These are phyloP conservation scores for Anabacerthia variegaticeps DNA, from an alignment of 2,797 vertebrate species.

Conservation along the genomic window DNA sequence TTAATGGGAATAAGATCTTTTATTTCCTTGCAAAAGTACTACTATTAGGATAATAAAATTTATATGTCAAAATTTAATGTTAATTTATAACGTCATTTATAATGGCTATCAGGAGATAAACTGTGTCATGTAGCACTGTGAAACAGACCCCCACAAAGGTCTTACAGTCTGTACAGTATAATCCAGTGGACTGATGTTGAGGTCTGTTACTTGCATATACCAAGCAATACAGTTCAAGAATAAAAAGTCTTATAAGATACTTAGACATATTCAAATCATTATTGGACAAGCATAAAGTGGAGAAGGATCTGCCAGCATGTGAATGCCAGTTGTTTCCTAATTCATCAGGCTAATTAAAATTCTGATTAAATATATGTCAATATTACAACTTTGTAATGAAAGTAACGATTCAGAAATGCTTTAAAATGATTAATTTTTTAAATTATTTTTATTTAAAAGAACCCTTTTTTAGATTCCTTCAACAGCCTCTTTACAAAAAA, in stretches of 20 bases:
- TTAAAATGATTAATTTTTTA: not conserved
- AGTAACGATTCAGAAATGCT: not conserved
- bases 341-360: not conserved
- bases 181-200: fast-evolving
- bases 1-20: not conserved
- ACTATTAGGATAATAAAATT: not conserved
- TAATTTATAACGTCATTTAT: not conserved
- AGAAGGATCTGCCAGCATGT: not conserved
- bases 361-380: not conserved
- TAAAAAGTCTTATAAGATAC: not conserved
- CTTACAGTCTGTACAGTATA: not conserved
- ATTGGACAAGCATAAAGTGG: not conserved
- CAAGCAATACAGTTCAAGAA: not conserved
- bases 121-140: not conserved
- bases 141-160: not conserved
- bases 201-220: not conserved
- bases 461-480: not conserved
- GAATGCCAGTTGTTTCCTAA: not conserved
- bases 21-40: not conserved
- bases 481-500: not conserved
- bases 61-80: not conserved
- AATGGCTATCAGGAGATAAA: not conserved
- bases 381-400: not conserved
- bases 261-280: not conserved
- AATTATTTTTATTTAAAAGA: not conserved